These are phyloP conservation scores for Spea bombifrons DNA, from an alignment of 2,113 vertebrate species.

Conservation along the genomic window DNA sequence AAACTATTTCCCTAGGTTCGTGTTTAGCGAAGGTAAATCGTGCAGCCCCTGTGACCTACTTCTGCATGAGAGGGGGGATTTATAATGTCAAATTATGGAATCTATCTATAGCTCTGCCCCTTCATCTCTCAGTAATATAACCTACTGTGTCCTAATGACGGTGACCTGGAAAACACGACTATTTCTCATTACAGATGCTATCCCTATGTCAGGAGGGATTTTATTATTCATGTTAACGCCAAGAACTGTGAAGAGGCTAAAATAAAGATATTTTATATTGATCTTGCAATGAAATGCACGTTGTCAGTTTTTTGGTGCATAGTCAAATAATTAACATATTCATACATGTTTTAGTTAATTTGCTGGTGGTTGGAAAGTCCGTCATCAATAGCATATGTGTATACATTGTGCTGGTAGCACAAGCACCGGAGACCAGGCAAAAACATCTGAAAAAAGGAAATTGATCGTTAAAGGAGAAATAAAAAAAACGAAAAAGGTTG, in stretches of 20 bases:
- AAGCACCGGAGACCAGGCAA: not conserved
- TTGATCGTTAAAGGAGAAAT: slow-evolving; percentile 27
- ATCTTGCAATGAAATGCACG: slow-evolving; percentile 9
- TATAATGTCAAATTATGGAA: slow-evolving; percentile 41
- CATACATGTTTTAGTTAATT: slow-evolving; percentile 21
- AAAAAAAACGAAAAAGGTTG: slow-evolving; percentile 19
- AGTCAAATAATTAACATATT: slow-evolving; percentile 34
- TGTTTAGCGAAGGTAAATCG: slow-evolving; percentile 29
- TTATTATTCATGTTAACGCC: slow-evolving; percentile 42
- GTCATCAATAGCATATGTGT: slow-evolving; percentile 27
- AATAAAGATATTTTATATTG: slow-evolving; percentile 32
- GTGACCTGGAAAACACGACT: slow-evolving; percentile 44
- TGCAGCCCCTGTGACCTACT: slow-evolving; percentile 45
- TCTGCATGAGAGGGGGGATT: slow-evolving; percentile 37
- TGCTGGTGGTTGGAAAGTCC: slow-evolving; percentile 19
- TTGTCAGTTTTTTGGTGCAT: slow-evolving; percentile 30
- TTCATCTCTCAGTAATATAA: slow-evolving; percentile 38
- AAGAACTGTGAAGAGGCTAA: slow-evolving; percentile 32
- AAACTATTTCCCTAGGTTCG: slow-evolving; percentile 17
- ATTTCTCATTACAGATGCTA: slow-evolving; percentile 38
- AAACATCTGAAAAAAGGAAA: not conserved
- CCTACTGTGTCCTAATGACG: slow-evolving; percentile 37
- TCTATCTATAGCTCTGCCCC: slow-evolving; percentile 36
- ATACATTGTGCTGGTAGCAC: slow-evolving; percentile 14
- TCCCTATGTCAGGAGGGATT: slow-evolving; percentile 39